Conservation (phyloP, 2,797 vertebrate genomes). For the Siniperca obscura region DNA sequence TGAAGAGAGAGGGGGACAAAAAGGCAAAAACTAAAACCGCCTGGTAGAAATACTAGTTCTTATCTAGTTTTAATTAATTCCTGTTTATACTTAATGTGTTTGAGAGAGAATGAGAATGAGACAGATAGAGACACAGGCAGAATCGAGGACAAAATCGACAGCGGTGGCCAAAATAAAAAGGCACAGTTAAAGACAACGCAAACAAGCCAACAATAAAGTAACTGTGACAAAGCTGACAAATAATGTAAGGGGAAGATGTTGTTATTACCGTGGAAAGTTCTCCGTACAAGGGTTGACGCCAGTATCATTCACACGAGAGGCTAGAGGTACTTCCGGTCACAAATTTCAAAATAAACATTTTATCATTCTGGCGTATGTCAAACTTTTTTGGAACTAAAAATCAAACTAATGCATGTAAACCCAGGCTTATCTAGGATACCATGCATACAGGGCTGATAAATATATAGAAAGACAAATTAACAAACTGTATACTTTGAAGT, state of each 20-base stretch:
- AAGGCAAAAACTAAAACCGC: too few species aligned
- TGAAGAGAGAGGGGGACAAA: neutral
- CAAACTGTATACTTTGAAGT: neutral
- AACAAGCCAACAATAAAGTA: neutral
- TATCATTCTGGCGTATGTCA: rapidly evolving
- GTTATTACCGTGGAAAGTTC: slow-evolving; percentile 58
- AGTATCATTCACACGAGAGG: rapidly evolving
- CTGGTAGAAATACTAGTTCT: neutral
- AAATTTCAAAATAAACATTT: slow-evolving; percentile 53
- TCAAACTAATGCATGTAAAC: neutral
- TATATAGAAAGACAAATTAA: neutral
- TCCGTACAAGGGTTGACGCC: neutral
- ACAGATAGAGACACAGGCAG: rapidly evolving
- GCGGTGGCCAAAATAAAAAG: neutral
- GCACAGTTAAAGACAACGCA: neutral
- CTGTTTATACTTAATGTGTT: neutral
- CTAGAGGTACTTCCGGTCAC: slow-evolving; percentile 18
- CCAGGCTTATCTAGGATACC: too few species aligned
- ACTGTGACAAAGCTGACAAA: neutral
- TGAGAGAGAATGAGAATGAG: neutral
- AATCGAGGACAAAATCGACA: neutral
- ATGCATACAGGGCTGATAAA: neutral
- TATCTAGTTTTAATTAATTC: neutral
- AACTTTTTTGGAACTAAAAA: neutral
- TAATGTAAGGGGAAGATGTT: neutral